phyloP scores from a whole-genome alignment of 2,888 invertebrate species.

The Calliopum simillimum region DNA sequence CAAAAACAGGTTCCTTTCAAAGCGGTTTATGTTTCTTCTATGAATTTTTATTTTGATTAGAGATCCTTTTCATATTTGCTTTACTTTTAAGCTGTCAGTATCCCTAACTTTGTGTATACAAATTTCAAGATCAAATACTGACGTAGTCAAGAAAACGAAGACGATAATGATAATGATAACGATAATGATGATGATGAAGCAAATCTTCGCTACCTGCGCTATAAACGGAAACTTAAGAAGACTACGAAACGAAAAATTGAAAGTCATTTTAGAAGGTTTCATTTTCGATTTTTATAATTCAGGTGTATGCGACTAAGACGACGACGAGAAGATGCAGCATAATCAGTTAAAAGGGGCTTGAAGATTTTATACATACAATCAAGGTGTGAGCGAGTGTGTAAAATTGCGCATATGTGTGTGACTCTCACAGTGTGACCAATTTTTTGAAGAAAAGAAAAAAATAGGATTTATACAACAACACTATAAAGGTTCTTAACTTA shows the following conservation, averaged over 20 bases:
- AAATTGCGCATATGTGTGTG: too few relatives aligned
- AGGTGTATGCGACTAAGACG: constrained; percentile 16
- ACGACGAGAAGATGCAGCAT: neutral
- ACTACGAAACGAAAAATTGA: constrained; percentile 45
- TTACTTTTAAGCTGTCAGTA: neutral
- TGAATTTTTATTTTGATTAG: constrained; percentile 22
- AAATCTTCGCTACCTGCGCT: constrained; percentile 24
- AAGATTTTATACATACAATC: too few relatives aligned
- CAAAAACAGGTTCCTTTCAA: constrained; percentile 30
- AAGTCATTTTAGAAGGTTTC: constrained; percentile 48
- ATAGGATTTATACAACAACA: too few relatives aligned
- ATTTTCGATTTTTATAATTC: constrained; percentile 20
- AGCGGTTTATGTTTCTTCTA: neutral
- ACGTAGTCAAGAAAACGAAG: too few relatives aligned
- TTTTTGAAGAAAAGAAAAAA: too few relatives aligned
- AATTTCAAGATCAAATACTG: too few relatives aligned
- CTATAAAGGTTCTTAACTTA: too few relatives aligned
- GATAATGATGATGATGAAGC: constrained; percentile 29
- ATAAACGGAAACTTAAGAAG: constrained; percentile 2
- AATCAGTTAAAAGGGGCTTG: neutral
- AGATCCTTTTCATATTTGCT: constrained; percentile 16
- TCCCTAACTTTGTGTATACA: neutral
- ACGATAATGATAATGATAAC: neutral
- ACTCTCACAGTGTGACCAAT: too few relatives aligned
- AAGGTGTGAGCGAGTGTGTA: neutral